These are phyloP conservation scores for Distichodus sexfasciatus DNA, from an alignment of 2,797 vertebrate species.

Conservation along the genomic window DNA sequence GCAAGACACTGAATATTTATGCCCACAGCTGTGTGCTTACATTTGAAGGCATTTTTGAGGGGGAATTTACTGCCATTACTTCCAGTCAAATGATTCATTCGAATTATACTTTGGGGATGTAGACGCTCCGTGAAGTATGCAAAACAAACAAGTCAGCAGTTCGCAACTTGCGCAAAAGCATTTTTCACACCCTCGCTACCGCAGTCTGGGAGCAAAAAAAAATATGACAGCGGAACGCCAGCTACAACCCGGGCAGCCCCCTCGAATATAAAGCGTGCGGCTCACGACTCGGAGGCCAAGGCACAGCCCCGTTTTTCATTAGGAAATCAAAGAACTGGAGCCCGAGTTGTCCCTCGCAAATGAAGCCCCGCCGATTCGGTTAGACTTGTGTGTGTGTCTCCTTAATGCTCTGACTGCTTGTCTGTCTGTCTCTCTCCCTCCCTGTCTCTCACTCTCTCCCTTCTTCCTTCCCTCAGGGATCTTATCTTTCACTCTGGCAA, in stretches of 20 bases:
- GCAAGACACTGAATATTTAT: slow-evolving; percentile 47
- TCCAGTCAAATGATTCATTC: slow-evolving; percentile 50
- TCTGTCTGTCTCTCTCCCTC: slow-evolving; percentile 54
- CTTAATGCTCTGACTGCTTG: no score
- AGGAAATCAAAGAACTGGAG: slow-evolving; percentile 31
- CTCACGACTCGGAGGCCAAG: slow-evolving; percentile 1
- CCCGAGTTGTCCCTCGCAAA: slow-evolving; percentile 17
- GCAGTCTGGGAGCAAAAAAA: slow-evolving; percentile 21
- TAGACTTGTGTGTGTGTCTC: no score
- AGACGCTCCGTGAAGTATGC: slow-evolving; percentile 33
- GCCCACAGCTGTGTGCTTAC: slow-evolving; percentile 43
- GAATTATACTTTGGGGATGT: slow-evolving; percentile 47
- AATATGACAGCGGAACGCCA: slow-evolving; percentile 24
- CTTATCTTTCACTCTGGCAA: slow-evolving; percentile 76
- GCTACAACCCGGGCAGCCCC: background rate
- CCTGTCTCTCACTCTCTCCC: slow-evolving; percentile 47
- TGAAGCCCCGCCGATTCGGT: no score
- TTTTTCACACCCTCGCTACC: slow-evolving; percentile 9
- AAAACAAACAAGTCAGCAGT: slow-evolving; percentile 53
- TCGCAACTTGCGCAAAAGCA: slow-evolving; percentile 34
- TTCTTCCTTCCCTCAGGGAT: slow-evolving; percentile 69
- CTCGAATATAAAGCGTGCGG: slow-evolving; percentile 14
- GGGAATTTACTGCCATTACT: slow-evolving; percentile 49
- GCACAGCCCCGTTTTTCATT: slow-evolving; percentile 25
- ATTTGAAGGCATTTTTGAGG: slow-evolving; percentile 33